Evolutionary conservation across 2,797 vertebrate genomes (phyloP).

Genomic region (Spinibarbus caldwelli): DNA sequence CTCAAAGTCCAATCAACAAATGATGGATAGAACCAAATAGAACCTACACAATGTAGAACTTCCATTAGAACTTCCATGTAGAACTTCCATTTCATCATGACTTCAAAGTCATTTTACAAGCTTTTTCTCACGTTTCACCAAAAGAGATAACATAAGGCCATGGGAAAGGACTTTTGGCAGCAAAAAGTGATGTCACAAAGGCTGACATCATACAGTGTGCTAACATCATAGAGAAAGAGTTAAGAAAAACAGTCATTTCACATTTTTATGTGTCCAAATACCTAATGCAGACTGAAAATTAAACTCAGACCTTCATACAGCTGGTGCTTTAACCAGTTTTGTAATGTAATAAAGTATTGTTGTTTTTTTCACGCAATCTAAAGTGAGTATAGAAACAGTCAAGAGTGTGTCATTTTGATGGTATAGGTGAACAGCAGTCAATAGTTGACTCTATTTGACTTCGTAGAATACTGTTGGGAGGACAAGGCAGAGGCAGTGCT

Average conservation of each 20-base stretch:
- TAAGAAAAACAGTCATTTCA: no score
- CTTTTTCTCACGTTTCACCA: neutral
- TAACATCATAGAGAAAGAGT: no score
- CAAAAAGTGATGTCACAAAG: neutral
- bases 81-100: neutral
- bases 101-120: neutral
- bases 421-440: conserved; percentile 22
- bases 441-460: conserved; percentile 30
- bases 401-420: neutral
- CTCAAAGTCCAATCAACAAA: neutral
- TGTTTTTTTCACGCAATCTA: neutral
- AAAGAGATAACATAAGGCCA: neutral
- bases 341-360: neutral
- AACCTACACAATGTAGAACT: no score
- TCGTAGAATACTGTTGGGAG: conserved; percentile 22
- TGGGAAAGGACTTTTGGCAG: neutral
- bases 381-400: neutral
- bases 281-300: neutral
- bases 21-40: neutral
- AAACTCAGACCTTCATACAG: neutral
- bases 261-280: neutral
- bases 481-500: conserved; percentile 37
- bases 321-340: neutral
- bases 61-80: neutral
- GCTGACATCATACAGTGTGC: neutral